Percentiles rank a stretch among this genome's conserved stretches.
phyloP scores from a whole-genome alignment of 1,140 invertebrate genomes.

The Listronotus bonariensis region DNA sequence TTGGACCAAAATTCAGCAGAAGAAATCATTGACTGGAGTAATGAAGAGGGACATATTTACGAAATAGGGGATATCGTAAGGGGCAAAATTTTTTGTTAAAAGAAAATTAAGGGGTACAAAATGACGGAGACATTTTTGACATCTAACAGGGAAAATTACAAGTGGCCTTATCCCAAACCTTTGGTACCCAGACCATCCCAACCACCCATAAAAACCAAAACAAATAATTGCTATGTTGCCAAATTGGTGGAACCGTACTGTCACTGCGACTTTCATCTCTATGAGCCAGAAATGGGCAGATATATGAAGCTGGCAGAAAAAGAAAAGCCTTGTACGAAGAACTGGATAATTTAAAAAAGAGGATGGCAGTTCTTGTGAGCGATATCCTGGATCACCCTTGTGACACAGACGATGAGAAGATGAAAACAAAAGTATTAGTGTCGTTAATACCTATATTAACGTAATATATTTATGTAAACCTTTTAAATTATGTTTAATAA shows the following conservation, averaged over 20 bases:
- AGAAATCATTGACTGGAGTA: too few species aligned
- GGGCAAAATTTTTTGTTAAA: too few species aligned
- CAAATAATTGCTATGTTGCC: slow-evolving; percentile 50
- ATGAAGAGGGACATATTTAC: too few species aligned
- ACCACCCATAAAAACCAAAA: slow-evolving; percentile 56
- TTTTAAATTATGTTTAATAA: too few species aligned
- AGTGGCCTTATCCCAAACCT: too few species aligned
- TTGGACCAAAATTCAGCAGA: too few species aligned
- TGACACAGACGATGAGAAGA: slow-evolving; percentile 62
- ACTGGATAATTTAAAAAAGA: slow-evolving; percentile 56
- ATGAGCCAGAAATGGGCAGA: slow-evolving; percentile 60
- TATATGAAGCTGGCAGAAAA: slow-evolving; percentile 64
- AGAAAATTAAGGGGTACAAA: too few species aligned
- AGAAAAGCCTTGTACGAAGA: slow-evolving; percentile 61
- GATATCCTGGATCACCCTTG: slow-evolving; percentile 64
- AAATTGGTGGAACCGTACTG: slow-evolving; percentile 60
- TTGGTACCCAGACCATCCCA: slow-evolving; percentile 57
- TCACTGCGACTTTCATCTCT: slow-evolving; percentile 61
- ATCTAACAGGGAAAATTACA: too few species aligned
- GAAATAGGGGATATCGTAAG: too few species aligned
- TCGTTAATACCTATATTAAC: too few species aligned
- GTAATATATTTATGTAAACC: too few species aligned
- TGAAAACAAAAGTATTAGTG: slow-evolving; percentile 62
- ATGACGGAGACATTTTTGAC: too few species aligned
- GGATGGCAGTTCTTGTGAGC: slow-evolving; percentile 62